Conservation (phyloP, 2,888 invertebrate species). For the Saturnia japonica region DNA sequence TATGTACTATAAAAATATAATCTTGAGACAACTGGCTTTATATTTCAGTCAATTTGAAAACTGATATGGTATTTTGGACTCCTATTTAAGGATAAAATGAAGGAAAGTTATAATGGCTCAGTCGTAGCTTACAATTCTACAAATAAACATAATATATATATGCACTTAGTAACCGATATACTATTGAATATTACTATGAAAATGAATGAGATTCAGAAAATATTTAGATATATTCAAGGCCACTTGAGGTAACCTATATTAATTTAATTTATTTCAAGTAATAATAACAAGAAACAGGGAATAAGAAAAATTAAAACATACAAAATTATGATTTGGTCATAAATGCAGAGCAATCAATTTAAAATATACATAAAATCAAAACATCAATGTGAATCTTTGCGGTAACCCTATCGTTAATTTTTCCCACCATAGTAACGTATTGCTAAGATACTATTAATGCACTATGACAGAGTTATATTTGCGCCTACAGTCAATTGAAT, state of each 20-base stretch:
- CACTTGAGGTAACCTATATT: neutral
- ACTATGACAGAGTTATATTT: conserved; percentile 22
- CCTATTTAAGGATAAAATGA: neutral
- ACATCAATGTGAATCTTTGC: neutral
- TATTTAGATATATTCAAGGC: neutral
- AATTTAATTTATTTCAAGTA: neutral
- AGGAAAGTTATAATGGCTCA: neutral
- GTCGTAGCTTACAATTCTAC: neutral
- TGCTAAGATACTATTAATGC: conserved; percentile 16
- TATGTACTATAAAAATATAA: neutral
- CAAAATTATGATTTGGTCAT: neutral
- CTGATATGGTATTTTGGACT: no score
- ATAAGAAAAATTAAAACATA: neutral
- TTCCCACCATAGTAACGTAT: conserved; percentile 12
- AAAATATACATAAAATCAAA: neutral
- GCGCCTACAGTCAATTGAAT: conserved; percentile 4
- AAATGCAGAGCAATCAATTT: neutral
- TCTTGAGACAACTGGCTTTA: neutral
- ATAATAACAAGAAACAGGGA: neutral
- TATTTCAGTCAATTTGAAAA: no score
- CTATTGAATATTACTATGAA: neutral
- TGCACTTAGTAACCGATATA: neutral
- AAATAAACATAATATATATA: neutral
- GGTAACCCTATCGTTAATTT: conserved; percentile 7
- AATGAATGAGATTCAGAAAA: neutral